Evolutionary conservation across 2,797 vertebrate genomes (phyloP).

Genomic region (Lacerta agilis): DNA sequence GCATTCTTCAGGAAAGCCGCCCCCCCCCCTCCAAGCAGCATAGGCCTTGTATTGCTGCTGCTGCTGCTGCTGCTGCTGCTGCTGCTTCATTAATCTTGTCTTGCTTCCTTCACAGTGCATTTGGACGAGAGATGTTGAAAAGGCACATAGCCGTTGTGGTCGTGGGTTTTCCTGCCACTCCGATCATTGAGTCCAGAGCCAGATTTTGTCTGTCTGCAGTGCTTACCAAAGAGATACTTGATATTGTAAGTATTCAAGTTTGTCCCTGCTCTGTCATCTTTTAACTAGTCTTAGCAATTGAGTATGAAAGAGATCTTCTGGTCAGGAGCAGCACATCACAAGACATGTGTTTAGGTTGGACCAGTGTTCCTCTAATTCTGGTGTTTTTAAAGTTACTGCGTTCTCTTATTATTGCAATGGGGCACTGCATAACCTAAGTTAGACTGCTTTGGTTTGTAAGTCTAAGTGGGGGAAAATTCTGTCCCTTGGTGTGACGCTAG

Average conservation of each 20-base stretch:
- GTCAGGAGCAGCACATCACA: background rate
- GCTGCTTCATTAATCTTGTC: background rate
- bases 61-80: background rate
- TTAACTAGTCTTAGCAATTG: background rate
- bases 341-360: background rate
- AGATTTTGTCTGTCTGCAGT: conserved; percentile 95
- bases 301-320: background rate
- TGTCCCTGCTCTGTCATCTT: conserved; percentile 17
- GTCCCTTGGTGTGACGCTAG: background rate
- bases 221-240: conserved; percentile 93
- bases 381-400: background rate
- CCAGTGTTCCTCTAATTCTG: background rate
- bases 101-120: conserved; percentile 82
- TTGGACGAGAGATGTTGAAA: conserved; percentile 96
- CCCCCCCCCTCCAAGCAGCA: background rate
- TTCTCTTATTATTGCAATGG: background rate
- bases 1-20: conserved; percentile 3
- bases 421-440: background rate
- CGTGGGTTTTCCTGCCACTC: conserved; percentile 96
- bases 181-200: conserved; percentile 96
- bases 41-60: background rate
- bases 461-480: background rate
- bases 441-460: background rate
- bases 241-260: conserved; percentile 84
- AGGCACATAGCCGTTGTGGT: conserved; percentile 95